Percentiles rank a stretch among this genome's conserved stretches.
These are phyloP conservation scores for Nothobranchius furzeri DNA, from an alignment of 2,113 vertebrate genomes.

Conservation along the genomic window DNA sequence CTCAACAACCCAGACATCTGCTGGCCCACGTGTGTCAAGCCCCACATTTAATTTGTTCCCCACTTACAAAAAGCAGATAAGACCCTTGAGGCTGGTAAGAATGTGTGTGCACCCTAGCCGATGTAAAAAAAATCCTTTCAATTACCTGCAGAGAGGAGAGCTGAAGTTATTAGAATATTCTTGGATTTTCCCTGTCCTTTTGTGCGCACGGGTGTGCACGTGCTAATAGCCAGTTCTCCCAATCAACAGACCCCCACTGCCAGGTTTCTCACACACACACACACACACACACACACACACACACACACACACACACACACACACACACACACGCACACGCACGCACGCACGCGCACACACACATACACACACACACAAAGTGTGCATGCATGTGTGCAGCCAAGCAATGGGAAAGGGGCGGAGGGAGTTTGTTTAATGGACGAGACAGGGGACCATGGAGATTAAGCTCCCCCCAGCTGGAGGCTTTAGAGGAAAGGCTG, in stretches of 20 bases:
- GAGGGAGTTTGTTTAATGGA: conserved; percentile 78
- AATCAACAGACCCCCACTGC: conserved; percentile 6
- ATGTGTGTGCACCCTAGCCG: conserved; percentile 16
- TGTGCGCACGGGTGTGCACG: conserved; percentile 6
- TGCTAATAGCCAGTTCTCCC: conserved; percentile 15
- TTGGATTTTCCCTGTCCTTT: conserved; percentile 3
- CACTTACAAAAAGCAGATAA: conserved; percentile 74
- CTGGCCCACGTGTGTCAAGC: conserved; percentile 73
- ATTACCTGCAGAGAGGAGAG: conserved; percentile 46
- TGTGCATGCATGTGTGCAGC: conserved; percentile 32
- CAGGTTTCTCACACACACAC: conserved; percentile 14
- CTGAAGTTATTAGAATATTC: conserved; percentile 25
- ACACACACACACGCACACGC: not conserved
- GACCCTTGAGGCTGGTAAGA: conserved; percentile 66
- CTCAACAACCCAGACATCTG: conserved; percentile 78
- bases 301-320: too few species aligned
- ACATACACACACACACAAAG: not conserved
- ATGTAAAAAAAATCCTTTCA: conserved; percentile 34
- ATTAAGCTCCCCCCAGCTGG: conserved; percentile 76
- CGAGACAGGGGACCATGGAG: conserved; percentile 75
- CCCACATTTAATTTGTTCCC: conserved; percentile 75
- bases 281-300: not conserved
- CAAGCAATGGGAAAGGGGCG: conserved; percentile 37
- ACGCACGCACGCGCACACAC: too few species aligned
- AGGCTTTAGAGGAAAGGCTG: conserved; percentile 76